Percentiles rank a stretch among this genome's conserved stretches.
phyloP scores from a whole-genome alignment of 2,113 vertebrate species.

The Macquaria australasica region DNA sequence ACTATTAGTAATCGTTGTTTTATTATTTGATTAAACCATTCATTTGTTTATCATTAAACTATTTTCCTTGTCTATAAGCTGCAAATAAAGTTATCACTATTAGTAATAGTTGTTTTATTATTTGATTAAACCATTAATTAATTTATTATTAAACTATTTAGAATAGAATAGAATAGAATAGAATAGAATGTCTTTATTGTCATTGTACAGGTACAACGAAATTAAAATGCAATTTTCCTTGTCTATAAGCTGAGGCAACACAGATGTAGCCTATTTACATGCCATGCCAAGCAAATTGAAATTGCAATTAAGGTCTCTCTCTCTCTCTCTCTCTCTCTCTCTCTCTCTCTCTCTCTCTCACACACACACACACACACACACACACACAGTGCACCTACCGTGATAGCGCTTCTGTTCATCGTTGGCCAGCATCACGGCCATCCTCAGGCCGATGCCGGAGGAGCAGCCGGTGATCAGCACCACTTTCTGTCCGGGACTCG shows the following conservation, averaged over 20 bases:
- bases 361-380: not conserved
- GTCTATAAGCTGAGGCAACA: not conserved
- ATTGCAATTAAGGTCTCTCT: not conserved
- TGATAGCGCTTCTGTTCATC: slow-evolving; percentile 85
- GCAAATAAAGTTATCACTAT: not conserved
- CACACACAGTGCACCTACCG: slow-evolving; percentile 67
- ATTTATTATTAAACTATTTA: not conserved
- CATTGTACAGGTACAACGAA: too few species aligned
- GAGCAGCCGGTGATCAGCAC: slow-evolving; percentile 87
- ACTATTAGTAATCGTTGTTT: not conserved
- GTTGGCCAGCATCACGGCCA: slow-evolving; percentile 83
- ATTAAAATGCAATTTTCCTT: too few species aligned
- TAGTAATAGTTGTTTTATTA: not conserved
- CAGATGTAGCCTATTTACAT: not conserved
- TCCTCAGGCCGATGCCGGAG: slow-evolving; percentile 83
- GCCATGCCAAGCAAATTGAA: not conserved
- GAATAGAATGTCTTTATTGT: too few species aligned
- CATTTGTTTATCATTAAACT: not conserved
- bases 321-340: not conserved
- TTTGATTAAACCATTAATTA: not conserved
- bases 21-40: not conserved
- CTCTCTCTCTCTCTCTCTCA: too few species aligned
- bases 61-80: not conserved
- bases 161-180: too few species aligned
- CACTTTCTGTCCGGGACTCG: slow-evolving; percentile 81